Evolutionary conservation across 2,113 vertebrate species (phyloP).

Genomic region (Paramisgurnus dabryanus): DNA sequence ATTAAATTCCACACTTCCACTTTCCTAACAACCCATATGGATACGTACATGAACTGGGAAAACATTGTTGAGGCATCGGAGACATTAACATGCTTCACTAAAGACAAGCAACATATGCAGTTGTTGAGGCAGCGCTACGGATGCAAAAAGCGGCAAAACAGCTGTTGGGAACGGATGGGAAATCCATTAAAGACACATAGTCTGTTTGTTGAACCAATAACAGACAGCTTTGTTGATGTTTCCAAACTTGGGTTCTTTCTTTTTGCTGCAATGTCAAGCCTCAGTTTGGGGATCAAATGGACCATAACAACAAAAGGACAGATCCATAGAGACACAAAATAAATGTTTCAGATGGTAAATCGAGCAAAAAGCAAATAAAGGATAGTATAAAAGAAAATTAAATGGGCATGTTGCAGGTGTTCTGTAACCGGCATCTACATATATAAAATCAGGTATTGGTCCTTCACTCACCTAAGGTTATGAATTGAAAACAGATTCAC

Average conservation of each 20-base stretch:
- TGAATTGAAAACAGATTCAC: constrained; percentile 1
- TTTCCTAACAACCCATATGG: constrained; percentile 38
- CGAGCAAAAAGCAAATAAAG: constrained; percentile 11
- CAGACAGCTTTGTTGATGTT: constrained; percentile 1
- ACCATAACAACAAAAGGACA: constrained; percentile 43
- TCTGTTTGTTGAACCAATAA: constrained; percentile 14
- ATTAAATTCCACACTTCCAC: constrained; percentile 43
- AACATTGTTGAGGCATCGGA: neutral
- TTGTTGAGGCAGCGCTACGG: constrained; percentile 16
- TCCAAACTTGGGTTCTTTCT: constrained; percentile 3
- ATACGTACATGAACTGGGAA: constrained; percentile 32
- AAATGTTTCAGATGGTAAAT: constrained; percentile 36
- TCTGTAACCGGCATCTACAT: no score
- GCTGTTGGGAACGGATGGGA: constrained; percentile 29
- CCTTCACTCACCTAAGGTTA: neutral
- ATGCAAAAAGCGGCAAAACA: constrained; percentile 38
- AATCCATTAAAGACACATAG: constrained; percentile 20
- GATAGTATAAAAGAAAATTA: constrained; percentile 9
- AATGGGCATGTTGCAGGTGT: neutral
- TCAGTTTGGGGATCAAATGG: constrained; percentile 44
- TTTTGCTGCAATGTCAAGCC: constrained; percentile 21
- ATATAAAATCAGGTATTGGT: no score
- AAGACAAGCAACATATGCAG: constrained; percentile 41
- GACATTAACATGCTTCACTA: constrained; percentile 24
- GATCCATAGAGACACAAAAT: constrained; percentile 34